Evolutionary conservation across 2,888 invertebrate genomes (phyloP).

Genomic region (Aphodius sticticus): DNA sequence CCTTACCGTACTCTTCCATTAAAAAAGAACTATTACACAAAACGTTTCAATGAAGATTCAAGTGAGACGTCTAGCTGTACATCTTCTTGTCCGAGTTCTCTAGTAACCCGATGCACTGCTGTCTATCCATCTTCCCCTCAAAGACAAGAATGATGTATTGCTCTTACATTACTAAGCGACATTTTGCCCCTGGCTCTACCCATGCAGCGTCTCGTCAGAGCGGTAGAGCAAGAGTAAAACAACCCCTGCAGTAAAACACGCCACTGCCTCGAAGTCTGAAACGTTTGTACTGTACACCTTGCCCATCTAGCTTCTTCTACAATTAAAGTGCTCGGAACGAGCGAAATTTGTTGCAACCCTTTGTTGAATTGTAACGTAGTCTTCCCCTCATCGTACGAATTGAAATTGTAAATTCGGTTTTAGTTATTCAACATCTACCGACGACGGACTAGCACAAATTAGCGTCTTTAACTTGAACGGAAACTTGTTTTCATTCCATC

Average conservation of each 20-base stretch:
- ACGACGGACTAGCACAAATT: not conserved
- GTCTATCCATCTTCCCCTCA: not conserved
- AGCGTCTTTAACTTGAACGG: not conserved
- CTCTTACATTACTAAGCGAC: conserved; percentile 4
- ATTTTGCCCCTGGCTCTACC: not conserved
- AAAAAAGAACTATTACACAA: too few species aligned
- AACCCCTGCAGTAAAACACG: not conserved
- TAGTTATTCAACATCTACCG: not conserved
- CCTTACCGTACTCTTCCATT: too few species aligned
- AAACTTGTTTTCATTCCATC: not conserved
- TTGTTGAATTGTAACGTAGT: not conserved
- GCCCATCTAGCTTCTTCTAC: not conserved
- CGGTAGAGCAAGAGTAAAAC: not conserved
- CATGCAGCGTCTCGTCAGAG: not conserved
- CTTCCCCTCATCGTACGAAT: not conserved
- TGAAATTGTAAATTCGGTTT: not conserved
- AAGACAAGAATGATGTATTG: not conserved
- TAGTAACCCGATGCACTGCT: not conserved
- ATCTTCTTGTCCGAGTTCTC: not conserved
- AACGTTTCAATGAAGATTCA: not conserved
- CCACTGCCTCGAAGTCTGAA: not conserved
- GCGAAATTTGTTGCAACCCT: not conserved
- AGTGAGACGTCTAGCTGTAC: not conserved
- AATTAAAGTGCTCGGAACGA: not conserved
- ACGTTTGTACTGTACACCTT: not conserved